Evolutionary conservation across 2,113 vertebrate species (phyloP).

Genomic region (Cyprinodon variegatus): DNA sequence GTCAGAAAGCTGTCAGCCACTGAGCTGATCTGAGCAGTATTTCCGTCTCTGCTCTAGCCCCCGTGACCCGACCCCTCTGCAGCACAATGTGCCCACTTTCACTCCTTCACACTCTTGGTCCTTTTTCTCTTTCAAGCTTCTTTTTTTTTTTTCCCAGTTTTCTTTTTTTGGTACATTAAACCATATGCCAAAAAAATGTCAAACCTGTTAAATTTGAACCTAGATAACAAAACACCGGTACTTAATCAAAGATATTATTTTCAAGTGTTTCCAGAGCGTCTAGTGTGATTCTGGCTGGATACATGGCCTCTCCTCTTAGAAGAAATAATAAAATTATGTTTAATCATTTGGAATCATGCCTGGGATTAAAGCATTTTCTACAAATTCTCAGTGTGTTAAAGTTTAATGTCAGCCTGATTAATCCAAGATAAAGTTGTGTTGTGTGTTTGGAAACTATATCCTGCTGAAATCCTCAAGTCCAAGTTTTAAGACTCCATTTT

Average conservation of each 20-base stretch:
- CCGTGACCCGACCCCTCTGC: conserved; percentile 19
- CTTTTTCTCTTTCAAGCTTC: conserved; percentile 8
- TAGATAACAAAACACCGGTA: background rate
- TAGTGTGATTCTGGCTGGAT: no score
- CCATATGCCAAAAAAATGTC: no score
- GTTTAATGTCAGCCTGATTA: background rate
- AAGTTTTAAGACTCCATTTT: background rate
- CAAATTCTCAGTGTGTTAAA: background rate
- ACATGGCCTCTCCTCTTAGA: background rate
- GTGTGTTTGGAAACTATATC: background rate
- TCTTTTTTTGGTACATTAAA: no score
- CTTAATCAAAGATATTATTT: background rate
- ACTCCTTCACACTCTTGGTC: conserved; percentile 7
- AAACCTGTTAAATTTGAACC: background rate
- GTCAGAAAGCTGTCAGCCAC: conserved; percentile 62
- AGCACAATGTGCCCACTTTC: conserved; percentile 39
- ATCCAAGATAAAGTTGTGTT: background rate
- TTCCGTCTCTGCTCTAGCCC: conserved; percentile 38
- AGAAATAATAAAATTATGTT: background rate
- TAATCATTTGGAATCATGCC: background rate
- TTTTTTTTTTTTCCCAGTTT: no score
- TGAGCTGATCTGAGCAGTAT: conserved; percentile 61
- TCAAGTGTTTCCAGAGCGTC: background rate
- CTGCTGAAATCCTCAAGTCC: background rate
- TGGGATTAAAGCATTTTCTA: background rate